These are phyloP conservation scores for Alloplasta piceator DNA, from an alignment of 2,888 invertebrate genomes.

Conservation along the genomic window DNA sequence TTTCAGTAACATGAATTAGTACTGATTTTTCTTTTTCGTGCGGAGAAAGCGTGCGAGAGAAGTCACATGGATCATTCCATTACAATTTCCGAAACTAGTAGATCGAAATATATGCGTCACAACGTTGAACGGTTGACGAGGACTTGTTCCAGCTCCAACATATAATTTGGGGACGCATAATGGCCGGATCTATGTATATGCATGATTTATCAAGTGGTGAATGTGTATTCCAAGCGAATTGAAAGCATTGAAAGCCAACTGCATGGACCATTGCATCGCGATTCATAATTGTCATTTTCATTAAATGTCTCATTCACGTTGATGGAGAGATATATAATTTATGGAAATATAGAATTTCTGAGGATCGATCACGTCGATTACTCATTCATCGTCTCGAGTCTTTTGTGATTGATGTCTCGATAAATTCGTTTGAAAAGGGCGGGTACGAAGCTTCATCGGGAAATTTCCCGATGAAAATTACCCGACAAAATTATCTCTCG, in stretches of 20 bases:
- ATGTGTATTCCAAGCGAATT: background rate
- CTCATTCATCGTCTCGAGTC: too few relatives aligned
- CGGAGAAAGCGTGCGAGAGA: conserved; percentile 1
- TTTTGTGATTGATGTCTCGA: too few relatives aligned
- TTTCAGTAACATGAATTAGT: too few relatives aligned
- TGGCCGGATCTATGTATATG: background rate
- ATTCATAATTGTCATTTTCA: conserved; percentile 40
- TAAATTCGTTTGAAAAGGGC: too few relatives aligned
- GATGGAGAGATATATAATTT: conserved; percentile 28
- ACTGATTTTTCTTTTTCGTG: too few relatives aligned
- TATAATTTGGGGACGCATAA: conserved; percentile 22
- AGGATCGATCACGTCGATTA: background rate
- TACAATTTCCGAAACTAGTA: conserved; percentile 43
- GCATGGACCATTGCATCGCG: background rate
- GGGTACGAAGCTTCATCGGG: too few relatives aligned
- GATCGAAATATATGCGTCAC: conserved; percentile 44
- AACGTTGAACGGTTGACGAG: conserved; percentile 53
- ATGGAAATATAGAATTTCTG: background rate
- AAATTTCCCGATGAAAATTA: too few relatives aligned
- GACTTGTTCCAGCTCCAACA: conserved; percentile 53
- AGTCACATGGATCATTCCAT: conserved; percentile 14
- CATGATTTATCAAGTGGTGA: conserved; percentile 20
- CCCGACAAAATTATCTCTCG: too few relatives aligned
- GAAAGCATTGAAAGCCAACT: background rate
- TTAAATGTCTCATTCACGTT: conserved; percentile 28